Base-by-base conservation (phyloP, 2,797 vertebrate species). In the Anabacerthia variegaticeps region DNA sequence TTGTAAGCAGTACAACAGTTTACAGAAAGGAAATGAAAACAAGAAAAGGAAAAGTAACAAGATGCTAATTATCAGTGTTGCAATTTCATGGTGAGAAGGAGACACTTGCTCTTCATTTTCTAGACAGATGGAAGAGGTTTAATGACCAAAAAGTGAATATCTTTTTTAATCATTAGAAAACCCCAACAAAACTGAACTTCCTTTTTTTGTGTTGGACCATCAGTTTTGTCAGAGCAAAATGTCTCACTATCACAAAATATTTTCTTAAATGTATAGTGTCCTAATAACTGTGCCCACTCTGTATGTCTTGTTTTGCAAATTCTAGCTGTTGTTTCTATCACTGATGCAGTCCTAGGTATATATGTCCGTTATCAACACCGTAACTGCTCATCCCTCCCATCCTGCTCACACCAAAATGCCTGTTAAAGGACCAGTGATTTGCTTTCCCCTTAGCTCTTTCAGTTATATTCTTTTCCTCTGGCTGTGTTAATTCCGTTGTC, bases 101-200 rank as follows among this genome's bases (percentile, higher is more conserved):
- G 19, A 39, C 51, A 87, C 49, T 83, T 48, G 72, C 14, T 73
- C 10, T 89, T 90, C 76, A 41, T 52, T 91, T 39, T 52, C 54
- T 39, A 76, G 37, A 91, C 52, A 48, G 56, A 82, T 68, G 16
- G 7, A 23, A 55, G 16, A 28, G 8, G 24, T 69, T 88, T 85
- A 81, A 48, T 62, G 26, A 85, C 17, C 13, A n/a, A 82, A 63
- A 73, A 4, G 1, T 55, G 6, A 73, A 34, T 26, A 58, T 46
- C 4, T 32, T 83, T 94, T 87, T 54, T 39, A 65, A 51, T 76
- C 1, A 46, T 85, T 81, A 30, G 52, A 55, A 74, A 36, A 0
- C 3, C 5, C 2, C 2, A 9, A 34, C 9, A 1, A 7, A 48
- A 59, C 49, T 3, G 1, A 69, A 28, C 5, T 43, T 68, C 17